phyloP scores from a whole-genome alignment of 2,797 vertebrate species.

The Amblyraja radiata region DNA sequence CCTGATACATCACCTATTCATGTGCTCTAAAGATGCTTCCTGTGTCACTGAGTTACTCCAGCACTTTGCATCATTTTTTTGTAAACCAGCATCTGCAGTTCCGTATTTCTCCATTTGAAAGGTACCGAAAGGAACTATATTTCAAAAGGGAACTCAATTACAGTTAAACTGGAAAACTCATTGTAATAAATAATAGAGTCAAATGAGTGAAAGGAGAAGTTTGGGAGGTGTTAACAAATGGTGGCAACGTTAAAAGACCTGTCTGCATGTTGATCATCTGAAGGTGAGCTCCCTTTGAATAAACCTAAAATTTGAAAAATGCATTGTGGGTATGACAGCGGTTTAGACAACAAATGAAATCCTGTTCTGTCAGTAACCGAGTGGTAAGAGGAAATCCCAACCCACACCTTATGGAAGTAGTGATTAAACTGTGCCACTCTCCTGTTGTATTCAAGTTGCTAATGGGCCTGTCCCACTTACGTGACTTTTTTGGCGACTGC shows the following conservation, averaged over 20 bases:
- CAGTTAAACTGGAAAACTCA: background rate
- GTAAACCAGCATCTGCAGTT: too few species aligned
- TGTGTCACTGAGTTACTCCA: too few species aligned
- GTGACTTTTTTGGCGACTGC: too few species aligned
- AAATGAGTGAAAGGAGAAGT: background rate
- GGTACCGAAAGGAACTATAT: background rate
- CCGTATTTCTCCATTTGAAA: too few species aligned
- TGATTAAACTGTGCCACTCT: background rate
- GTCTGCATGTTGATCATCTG: background rate
- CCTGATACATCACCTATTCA: too few species aligned
- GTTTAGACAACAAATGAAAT: background rate
- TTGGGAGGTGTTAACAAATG: background rate
- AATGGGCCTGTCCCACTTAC: too few species aligned
- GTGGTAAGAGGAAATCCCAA: background rate
- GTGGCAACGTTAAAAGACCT: background rate
- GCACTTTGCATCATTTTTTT: too few species aligned
- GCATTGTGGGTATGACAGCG: background rate
- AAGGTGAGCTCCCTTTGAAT: background rate
- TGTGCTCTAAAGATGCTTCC: too few species aligned
- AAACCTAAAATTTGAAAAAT: background rate
- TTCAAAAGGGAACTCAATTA: background rate
- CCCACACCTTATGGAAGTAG: too few species aligned
- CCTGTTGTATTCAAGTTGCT: background rate
- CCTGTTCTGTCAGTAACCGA: too few species aligned
- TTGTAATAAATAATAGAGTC: background rate